Percentiles rank a stretch among this genome's conserved stretches.
These are phyloP conservation scores for Drosophila greeni DNA, from an alignment of 2,888 invertebrate species.

Conservation along the genomic window DNA sequence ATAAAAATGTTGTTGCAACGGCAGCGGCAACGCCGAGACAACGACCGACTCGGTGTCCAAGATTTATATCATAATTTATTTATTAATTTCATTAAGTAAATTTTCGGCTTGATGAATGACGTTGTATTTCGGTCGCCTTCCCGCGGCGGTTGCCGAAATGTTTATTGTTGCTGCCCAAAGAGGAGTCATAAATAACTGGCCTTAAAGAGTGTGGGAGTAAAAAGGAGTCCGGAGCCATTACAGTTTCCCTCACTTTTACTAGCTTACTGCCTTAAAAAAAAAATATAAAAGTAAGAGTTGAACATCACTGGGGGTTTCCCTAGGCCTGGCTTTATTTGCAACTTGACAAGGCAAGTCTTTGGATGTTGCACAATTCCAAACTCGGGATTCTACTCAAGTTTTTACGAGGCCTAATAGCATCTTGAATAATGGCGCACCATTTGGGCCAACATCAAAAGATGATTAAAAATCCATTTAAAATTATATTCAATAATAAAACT, in stretches of 20 bases:
- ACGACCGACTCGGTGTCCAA: constrained; percentile 52
- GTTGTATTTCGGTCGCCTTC: constrained; percentile 57
- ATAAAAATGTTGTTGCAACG: constrained; percentile 63
- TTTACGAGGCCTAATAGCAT: constrained; percentile 37
- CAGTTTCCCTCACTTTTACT: constrained; percentile 3
- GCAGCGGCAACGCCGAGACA: constrained; percentile 25
- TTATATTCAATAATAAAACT: constrained; percentile 65
- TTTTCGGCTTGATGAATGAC: constrained; percentile 68
- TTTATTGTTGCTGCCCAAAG: constrained; percentile 57
- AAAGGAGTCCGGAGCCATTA: constrained; percentile 1
- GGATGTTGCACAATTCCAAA: constrained; percentile 9
- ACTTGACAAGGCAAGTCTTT: not conserved
- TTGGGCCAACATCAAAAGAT: constrained; percentile 55
- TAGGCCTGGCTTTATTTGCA: not conserved
- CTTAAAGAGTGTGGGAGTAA: constrained; percentile 21
- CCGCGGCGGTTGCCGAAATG: constrained; percentile 64
- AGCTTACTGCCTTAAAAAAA: not conserved
- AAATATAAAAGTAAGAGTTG: constrained; percentile 7
- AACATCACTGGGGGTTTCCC: constrained; percentile 3
- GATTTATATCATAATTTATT: constrained; percentile 75
- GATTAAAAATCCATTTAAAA: constrained; percentile 68
- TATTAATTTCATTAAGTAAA: constrained; percentile 75
- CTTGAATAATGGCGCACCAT: constrained; percentile 58
- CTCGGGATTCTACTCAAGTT: constrained; percentile 26
- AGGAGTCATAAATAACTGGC: constrained; percentile 25